Conservation (phyloP, 2,797 vertebrate species). For the Allobates femoralis region DNA sequence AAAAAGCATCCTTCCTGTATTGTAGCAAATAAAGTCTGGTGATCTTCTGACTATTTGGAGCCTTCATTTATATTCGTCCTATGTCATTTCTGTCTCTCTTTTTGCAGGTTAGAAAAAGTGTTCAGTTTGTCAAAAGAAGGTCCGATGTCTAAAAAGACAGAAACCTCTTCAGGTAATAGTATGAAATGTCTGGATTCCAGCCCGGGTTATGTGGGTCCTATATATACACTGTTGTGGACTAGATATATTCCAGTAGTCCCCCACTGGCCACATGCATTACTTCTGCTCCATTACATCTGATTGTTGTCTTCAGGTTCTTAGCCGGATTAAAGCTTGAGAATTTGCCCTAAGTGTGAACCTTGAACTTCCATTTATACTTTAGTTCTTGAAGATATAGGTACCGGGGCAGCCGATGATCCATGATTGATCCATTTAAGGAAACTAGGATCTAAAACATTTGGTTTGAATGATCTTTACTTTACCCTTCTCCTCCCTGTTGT, state of each 20-base stretch:
- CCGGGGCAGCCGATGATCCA: background rate
- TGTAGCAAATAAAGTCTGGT: background rate
- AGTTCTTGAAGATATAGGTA: no score
- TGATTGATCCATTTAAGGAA: background rate
- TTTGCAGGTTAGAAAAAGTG: slow-evolving; percentile 92
- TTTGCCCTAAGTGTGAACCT: background rate
- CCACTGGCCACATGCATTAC: no score
- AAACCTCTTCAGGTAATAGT: slow-evolving; percentile 80
- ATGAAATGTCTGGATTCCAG: background rate
- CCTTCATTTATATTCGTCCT: background rate
- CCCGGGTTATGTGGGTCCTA: background rate
- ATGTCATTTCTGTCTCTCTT: slow-evolving; percentile 47
- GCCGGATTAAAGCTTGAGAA: no score
- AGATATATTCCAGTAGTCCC: no score
- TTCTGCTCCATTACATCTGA: no score
- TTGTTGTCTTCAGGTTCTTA: no score
- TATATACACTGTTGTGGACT: no score
- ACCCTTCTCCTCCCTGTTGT: no score
- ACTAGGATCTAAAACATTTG: background rate
- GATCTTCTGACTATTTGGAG: background rate
- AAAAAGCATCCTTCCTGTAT: background rate
- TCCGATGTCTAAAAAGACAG: slow-evolving; percentile 83
- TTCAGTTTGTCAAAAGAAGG: slow-evolving; percentile 92
- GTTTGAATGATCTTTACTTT: no score
- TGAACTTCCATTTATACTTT: background rate